phyloP scores from a whole-genome alignment of 53 echinoderm and acorn worm genomes.

The Apostichopus leukothele region DNA sequence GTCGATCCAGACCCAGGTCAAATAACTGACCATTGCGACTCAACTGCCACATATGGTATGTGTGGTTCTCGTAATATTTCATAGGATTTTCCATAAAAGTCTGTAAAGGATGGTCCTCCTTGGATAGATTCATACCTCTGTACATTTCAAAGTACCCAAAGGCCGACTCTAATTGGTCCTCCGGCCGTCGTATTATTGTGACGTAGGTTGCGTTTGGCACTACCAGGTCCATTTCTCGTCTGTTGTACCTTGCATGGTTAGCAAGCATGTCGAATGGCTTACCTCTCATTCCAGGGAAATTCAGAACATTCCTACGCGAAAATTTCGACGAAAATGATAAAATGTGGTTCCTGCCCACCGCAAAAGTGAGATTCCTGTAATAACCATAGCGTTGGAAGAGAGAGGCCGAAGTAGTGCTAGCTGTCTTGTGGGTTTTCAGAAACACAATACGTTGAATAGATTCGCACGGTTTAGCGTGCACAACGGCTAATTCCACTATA shows the following conservation, averaged over 20 bases:
- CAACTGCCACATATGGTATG: constrained; percentile 53
- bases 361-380: constrained; percentile 37
- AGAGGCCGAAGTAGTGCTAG: constrained; percentile 54
- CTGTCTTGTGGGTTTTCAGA: constrained; percentile 70
- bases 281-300: not conserved
- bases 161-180: constrained; percentile 70
- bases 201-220: constrained; percentile 70
- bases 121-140: constrained; percentile 45
- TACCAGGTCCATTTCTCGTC: constrained; percentile 59
- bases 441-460: constrained; percentile 40
- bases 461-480: not conserved
- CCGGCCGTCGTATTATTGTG: constrained; percentile 67
- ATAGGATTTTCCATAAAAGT: constrained; percentile 55
- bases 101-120: constrained; percentile 38
- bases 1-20: constrained; percentile 68
- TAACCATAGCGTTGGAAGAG: constrained; percentile 47
- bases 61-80: constrained; percentile 39
- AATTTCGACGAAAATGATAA: not conserved
- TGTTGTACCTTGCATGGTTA: constrained; percentile 66
- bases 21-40: constrained; percentile 69
- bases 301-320: not conserved
- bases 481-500: too few species aligned
- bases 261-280: constrained; percentile 40
- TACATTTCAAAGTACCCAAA: constrained; percentile 75
- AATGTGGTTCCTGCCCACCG: constrained; percentile 7